phyloP scores from a whole-genome alignment of 2,888 invertebrate species.

The Drosophila austrosaltans region DNA sequence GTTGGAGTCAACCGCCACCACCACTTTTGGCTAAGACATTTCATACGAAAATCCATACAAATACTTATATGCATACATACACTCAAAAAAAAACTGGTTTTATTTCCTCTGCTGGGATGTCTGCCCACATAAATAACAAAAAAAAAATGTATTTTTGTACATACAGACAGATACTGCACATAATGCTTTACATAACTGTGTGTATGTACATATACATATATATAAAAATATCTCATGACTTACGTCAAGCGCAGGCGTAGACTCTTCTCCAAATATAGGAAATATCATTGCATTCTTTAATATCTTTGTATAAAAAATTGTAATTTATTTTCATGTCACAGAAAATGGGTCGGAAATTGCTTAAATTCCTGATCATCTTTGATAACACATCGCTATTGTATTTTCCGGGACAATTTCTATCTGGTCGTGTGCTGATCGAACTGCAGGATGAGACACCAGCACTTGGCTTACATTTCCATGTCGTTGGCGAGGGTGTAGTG shows the following conservation, averaged over 20 bases:
- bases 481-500: slow-evolving; percentile 97
- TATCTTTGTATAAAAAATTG: not conserved
- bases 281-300: not conserved
- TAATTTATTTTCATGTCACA: slow-evolving; percentile 6
- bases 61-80: not conserved
- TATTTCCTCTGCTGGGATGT: slow-evolving; percentile 35
- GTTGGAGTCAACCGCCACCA: slow-evolving; percentile 9
- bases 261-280: not conserved
- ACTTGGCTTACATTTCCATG: slow-evolving; percentile 96
- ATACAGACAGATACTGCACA: not conserved
- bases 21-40: slow-evolving; percentile 16
- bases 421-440: slow-evolving; percentile 95
- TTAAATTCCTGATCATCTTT: slow-evolving; percentile 96
- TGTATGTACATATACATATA: not conserved
- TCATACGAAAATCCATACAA: slow-evolving; percentile 6
- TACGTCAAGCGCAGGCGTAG: slow-evolving; percentile 15
- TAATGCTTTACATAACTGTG: slow-evolving; percentile 5
- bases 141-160: slow-evolving; percentile 5
- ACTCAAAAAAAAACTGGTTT: slow-evolving; percentile 40
- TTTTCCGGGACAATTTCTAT: slow-evolving; percentile 96
- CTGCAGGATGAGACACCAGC: slow-evolving; percentile 96
- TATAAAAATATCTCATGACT: not conserved
- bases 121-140: slow-evolving; percentile 39
- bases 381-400: slow-evolving; percentile 96
- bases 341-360: slow-evolving; percentile 92